These are phyloP conservation scores for Allophyes oxyacanthae DNA, from an alignment of 2,888 invertebrate species.

Conservation along the genomic window DNA sequence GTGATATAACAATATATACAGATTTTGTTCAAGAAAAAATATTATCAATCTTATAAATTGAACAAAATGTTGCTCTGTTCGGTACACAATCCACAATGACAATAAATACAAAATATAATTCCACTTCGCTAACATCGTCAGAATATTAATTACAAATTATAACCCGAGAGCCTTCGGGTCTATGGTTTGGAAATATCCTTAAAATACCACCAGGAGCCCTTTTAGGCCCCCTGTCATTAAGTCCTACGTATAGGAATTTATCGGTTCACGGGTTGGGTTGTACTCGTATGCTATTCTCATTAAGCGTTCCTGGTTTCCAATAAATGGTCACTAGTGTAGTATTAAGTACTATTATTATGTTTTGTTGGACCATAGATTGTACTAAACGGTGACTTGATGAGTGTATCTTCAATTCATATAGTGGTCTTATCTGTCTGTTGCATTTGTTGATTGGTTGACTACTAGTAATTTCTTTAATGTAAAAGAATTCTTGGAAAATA, in stretches of 20 bases:
- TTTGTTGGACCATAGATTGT: not conserved
- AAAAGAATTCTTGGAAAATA: no score
- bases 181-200: slow-evolving; percentile 34
- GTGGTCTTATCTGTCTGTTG: no score
- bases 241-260: slow-evolving; percentile 53
- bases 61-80: no score
- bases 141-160: slow-evolving; percentile 33
- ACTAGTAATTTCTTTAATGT: no score
- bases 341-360: not conserved
- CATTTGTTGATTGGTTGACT: no score
- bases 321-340: slow-evolving; percentile 34
- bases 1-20: no score
- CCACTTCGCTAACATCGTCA: slow-evolving; percentile 4
- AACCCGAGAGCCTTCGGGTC: not conserved
- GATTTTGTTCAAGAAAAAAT: no score
- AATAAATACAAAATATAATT: not conserved
- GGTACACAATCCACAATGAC: no score
- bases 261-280: slow-evolving; percentile 35
- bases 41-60: no score
- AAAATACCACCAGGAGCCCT: slow-evolving; percentile 40
- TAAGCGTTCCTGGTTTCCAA: slow-evolving; percentile 49
- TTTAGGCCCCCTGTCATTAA: slow-evolving; percentile 47
- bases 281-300: slow-evolving; percentile 55
- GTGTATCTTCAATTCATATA: no score
- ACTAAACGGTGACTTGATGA: not conserved